Evolutionary conservation across 2,113 vertebrate species (phyloP).

Genomic region (Callipepla californica): DNA sequence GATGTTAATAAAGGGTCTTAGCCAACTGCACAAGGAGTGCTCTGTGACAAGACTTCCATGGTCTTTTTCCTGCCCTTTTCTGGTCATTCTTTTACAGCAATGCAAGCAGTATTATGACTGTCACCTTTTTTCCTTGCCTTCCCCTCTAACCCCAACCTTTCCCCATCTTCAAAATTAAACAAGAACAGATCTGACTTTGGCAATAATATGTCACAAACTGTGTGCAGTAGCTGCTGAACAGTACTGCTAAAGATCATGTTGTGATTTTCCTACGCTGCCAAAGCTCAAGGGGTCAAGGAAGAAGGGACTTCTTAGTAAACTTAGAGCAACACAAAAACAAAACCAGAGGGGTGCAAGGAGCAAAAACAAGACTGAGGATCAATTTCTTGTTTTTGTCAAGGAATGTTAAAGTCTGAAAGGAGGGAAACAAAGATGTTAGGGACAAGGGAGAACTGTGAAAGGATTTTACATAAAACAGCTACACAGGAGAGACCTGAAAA

Average conservation of each 20-base stretch:
- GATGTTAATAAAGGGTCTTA: neutral
- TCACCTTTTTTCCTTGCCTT: neutral
- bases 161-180: neutral
- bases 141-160: neutral
- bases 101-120: neutral
- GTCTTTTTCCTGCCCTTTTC: neutral
- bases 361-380: neutral
- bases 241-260: neutral
- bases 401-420: neutral
- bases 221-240: conserved; percentile 13
- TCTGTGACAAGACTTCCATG: neutral
- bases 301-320: neutral
- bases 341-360: neutral
- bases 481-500: conserved; percentile 5
- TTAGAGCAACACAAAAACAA: neutral
- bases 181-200: neutral
- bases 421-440: neutral
- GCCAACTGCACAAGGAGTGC: neutral
- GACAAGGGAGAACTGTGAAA: neutral
- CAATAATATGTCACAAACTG: neutral
- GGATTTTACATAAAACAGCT: conserved; percentile 34
- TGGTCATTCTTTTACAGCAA: neutral
- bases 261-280: neutral
- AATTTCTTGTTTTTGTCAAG: neutral
- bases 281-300: neutral